Evolutionary conservation across 2,888 invertebrate genomes (phyloP).

Genomic region (Acanthoscelides obtectus): DNA sequence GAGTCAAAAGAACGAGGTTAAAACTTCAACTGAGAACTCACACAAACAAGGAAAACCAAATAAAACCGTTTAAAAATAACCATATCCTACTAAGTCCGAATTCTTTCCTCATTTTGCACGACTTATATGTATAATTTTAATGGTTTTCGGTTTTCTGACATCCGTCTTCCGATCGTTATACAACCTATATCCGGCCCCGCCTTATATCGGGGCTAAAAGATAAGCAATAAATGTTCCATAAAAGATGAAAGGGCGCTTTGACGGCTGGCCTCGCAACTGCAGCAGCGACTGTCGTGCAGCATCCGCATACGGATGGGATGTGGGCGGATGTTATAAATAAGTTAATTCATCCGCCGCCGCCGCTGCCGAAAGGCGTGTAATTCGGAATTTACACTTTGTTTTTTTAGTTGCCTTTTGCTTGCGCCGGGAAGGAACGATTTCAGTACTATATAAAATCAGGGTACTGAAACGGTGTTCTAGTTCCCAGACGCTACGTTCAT

Average conservation of each 20-base stretch:
- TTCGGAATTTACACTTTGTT: conserved; percentile 28
- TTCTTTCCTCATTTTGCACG: too few relatives aligned
- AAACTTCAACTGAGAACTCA: too few relatives aligned
- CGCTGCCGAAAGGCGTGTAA: conserved; percentile 37
- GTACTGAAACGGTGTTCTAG: too few relatives aligned
- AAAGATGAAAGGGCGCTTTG: background rate
- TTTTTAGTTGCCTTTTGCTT: background rate
- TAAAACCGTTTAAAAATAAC: too few relatives aligned
- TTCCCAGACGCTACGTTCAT: too few relatives aligned
- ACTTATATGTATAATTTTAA: too few relatives aligned
- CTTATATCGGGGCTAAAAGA: background rate
- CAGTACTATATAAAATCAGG: background rate
- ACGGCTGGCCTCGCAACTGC: background rate
- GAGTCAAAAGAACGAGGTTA: too few relatives aligned
- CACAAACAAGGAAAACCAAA: too few relatives aligned
- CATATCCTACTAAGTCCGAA: too few relatives aligned
- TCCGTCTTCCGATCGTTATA: too few relatives aligned
- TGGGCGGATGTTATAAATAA: conserved; percentile 39
- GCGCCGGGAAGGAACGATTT: background rate
- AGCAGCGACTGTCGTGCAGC: background rate
- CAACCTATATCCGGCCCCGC: too few relatives aligned
- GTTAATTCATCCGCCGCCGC: conserved; percentile 34
- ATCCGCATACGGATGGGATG: conserved; percentile 8
- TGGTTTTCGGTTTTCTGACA: too few relatives aligned
- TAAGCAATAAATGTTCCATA: background rate